phyloP scores from a whole-genome alignment of 1,140 invertebrate genomes.

The Calosoma granatense region DNA sequence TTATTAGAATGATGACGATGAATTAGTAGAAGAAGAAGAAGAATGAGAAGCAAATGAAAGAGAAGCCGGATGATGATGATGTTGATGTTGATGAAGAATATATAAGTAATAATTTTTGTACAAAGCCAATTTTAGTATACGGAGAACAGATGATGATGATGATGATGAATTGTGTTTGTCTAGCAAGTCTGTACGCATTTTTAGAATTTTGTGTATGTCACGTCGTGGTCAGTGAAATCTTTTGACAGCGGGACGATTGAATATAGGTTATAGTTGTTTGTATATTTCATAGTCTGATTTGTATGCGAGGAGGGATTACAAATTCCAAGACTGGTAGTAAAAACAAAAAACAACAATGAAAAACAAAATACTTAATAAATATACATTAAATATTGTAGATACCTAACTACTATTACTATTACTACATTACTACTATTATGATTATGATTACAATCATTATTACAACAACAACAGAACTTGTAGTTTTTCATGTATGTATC shows the following conservation, averaged over 20 bases:
- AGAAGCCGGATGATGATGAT: too few species aligned
- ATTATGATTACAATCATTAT: too few species aligned
- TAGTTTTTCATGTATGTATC: background rate
- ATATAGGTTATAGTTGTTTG: background rate
- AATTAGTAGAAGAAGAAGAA: too few species aligned
- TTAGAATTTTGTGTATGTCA: background rate
- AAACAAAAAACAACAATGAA: background rate
- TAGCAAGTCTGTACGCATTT: background rate
- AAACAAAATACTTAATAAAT: conserved; percentile 4
- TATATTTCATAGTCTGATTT: conserved; percentile 6
- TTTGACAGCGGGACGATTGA: too few species aligned
- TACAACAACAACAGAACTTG: background rate
- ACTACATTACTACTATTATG: background rate
- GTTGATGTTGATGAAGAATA: background rate
- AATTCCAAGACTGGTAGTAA: conserved; percentile 4
- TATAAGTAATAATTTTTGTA: conserved; percentile 9
- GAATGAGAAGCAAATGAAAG: too few species aligned
- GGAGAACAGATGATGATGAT: background rate
- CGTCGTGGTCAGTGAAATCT: too few species aligned
- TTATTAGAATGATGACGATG: too few species aligned
- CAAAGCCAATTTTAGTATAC: conserved; percentile 7
- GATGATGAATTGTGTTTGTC: background rate
- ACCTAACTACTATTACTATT: background rate
- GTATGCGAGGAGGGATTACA: background rate
- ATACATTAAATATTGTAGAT: background rate